These are phyloP conservation scores for Marmota monax DNA, from an alignment of 2,113 vertebrate genomes.

Conservation along the genomic window DNA sequence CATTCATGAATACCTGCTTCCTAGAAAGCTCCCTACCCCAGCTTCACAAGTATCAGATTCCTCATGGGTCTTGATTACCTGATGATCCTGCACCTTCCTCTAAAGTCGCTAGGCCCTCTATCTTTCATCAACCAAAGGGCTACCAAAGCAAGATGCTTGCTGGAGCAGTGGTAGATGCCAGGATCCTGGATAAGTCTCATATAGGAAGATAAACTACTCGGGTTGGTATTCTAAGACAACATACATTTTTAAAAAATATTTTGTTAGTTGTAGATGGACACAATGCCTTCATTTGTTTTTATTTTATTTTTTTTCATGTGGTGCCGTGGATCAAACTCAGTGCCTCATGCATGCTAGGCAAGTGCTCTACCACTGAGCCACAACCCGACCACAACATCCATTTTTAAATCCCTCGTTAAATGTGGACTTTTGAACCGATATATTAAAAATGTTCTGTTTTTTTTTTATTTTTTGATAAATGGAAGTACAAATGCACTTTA, in stretches of 20 bases:
- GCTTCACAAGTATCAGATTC: neutral
- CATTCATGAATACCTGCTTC: neutral
- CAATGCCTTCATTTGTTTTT: too few species aligned
- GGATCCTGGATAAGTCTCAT: neutral
- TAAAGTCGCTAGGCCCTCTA: neutral
- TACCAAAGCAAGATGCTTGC: neutral
- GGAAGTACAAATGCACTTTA: neutral
- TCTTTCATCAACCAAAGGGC: neutral
- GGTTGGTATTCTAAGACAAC: neutral
- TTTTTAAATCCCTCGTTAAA: neutral
- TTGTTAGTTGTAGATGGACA: too few species aligned
- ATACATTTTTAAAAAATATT: neutral
- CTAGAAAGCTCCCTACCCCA: neutral
- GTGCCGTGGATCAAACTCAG: too few species aligned
- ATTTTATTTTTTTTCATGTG: too few species aligned
- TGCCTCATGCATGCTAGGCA: too few species aligned
- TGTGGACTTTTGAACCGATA: neutral
- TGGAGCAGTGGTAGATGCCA: too few species aligned
- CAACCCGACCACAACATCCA: neutral
- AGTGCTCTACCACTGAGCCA: too few species aligned
- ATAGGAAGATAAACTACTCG: neutral
- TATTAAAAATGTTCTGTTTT: neutral
- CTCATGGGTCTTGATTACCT: neutral
- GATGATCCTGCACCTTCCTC: neutral
- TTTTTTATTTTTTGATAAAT: neutral